Percentiles rank a stretch among this genome's conserved stretches.
These are phyloP conservation scores for Thinocorus orbignyianus DNA, from an alignment of 2,113 vertebrate species.

Conservation along the genomic window DNA sequence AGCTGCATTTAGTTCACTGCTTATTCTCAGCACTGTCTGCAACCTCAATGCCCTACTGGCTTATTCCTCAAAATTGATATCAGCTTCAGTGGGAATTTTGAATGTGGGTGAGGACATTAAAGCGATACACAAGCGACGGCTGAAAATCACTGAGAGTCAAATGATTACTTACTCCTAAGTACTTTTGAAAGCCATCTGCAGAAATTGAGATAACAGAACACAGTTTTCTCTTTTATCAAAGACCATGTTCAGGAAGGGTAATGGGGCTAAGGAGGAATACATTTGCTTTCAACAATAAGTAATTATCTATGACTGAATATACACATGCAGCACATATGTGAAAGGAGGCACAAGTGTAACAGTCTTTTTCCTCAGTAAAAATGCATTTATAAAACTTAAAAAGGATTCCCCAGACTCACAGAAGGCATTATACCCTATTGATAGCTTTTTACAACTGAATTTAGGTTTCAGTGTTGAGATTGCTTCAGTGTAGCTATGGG, in stretches of 20 bases:
- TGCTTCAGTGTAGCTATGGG: not conserved
- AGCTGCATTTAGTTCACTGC: not conserved
- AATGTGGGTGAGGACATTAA: not conserved
- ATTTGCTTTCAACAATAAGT: conserved; percentile 45
- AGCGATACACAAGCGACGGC: not conserved
- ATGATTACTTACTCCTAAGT: not conserved
- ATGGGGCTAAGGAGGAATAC: not conserved
- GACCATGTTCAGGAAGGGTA: conserved; percentile 9
- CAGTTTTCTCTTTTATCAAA: conserved; percentile 34
- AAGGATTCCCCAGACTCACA: not conserved
- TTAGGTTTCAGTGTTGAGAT: not conserved
- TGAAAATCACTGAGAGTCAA: not conserved
- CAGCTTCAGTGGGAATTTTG: not conserved
- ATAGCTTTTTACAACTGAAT: conserved; percentile 7
- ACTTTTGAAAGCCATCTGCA: conserved; percentile 27
- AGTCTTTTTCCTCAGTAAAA: not conserved
- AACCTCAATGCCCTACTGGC: not conserved
- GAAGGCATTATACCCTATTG: not conserved
- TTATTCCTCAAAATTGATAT: not conserved
- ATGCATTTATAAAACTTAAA: conserved; percentile 12
- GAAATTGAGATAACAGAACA: conserved; percentile 10
- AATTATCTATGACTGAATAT: not conserved
- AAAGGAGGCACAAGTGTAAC: not conserved
- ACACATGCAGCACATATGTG: conserved; percentile 33
- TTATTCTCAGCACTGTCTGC: not conserved